Evolutionary conservation across 2,888 invertebrate species (phyloP).

Genomic region (Lamproptera curius): DNA sequence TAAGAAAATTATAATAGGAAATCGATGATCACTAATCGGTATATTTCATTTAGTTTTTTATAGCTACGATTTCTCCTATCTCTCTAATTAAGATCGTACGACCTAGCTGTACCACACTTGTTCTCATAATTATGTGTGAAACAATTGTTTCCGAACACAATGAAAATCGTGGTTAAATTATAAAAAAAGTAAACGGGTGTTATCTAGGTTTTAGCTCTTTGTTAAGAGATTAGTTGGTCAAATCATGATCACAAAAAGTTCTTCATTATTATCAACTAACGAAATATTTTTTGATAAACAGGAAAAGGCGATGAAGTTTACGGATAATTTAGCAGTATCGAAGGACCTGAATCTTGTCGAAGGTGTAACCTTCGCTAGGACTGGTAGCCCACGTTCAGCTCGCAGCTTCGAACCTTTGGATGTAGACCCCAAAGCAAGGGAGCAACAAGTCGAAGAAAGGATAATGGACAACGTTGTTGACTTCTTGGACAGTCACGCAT

Average conservation of each 20-base stretch:
- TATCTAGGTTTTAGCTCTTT: background rate
- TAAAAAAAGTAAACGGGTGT: background rate
- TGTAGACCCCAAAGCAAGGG: constrained; percentile 63
- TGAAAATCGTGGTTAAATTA: background rate
- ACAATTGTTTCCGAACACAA: constrained; percentile 5
- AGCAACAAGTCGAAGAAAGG: constrained; percentile 62
- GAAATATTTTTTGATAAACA: constrained; percentile 35
- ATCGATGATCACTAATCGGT: no score
- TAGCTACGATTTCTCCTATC: constrained; percentile 5
- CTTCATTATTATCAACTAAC: background rate
- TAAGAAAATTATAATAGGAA: no score
- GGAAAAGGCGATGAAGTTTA: constrained; percentile 71
- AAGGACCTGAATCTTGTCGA: constrained; percentile 61
- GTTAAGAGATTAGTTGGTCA: background rate
- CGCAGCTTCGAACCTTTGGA: constrained; percentile 65
- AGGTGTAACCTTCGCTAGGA: constrained; percentile 61
- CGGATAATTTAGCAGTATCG: constrained; percentile 64
- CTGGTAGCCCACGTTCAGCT: constrained; percentile 62
- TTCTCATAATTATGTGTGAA: constrained; percentile 8
- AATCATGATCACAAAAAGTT: background rate
- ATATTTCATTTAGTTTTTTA: no score
- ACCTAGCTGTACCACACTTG: background rate
- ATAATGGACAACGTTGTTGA: constrained; percentile 68
- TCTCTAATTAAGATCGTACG: constrained; percentile 5
- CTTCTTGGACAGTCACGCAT: constrained; percentile 62